phyloP scores from a whole-genome alignment of 1,140 invertebrate species.

The Panulirus ornatus region DNA sequence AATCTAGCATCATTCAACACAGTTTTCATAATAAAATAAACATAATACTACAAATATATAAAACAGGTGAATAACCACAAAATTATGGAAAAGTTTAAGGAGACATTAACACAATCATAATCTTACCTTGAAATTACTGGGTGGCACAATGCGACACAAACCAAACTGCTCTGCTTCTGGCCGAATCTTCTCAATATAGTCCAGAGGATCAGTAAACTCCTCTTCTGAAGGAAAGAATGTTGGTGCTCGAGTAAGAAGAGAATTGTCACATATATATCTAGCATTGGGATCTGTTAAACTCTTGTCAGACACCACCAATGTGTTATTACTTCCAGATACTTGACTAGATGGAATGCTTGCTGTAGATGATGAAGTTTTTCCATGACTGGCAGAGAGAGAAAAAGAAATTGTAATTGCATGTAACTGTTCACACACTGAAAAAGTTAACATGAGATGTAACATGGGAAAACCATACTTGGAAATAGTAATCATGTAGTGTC shows the following conservation, averaged over 20 bases:
- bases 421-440: no score
- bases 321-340: neutral
- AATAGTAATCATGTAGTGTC: no score
- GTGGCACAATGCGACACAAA: slow-evolving; percentile 93
- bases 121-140: slow-evolving; percentile 87
- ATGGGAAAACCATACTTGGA: no score
- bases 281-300: slow-evolving; percentile 49
- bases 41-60: no score
- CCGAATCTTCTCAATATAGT: slow-evolving; percentile 92
- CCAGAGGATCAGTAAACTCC: slow-evolving; percentile 93
- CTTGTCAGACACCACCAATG: slow-evolving; percentile 48
- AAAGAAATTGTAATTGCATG: no score
- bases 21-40: no score
- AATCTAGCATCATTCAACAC: no score
- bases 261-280: slow-evolving; percentile 67
- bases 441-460: no score
- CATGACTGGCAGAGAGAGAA: slow-evolving; percentile 4
- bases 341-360: slow-evolving; percentile 39
- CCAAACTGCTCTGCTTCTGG: slow-evolving; percentile 89
- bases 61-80: no score
- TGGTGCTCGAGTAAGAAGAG: slow-evolving; percentile 87
- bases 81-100: no score
- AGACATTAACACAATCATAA: no score
- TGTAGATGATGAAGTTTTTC: slow-evolving; percentile 12
- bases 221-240: slow-evolving; percentile 89